Percentiles rank a stretch among this genome's conserved stretches.
Evolutionary conservation across 1,140 invertebrate genomes (phyloP).

Genomic region (Samia ricini): DNA sequence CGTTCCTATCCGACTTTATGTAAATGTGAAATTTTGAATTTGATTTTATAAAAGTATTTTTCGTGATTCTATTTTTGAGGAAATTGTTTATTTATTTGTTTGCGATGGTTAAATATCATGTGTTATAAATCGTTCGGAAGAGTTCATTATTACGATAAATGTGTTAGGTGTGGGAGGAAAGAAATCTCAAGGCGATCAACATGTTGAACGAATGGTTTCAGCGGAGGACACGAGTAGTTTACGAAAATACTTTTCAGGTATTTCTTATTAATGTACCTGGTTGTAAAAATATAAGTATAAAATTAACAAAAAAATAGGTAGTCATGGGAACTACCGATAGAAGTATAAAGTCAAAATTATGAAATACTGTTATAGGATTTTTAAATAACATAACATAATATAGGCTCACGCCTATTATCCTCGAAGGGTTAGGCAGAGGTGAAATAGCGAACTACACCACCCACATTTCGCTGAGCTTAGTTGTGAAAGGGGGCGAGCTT

Average conservation of each 20-base stretch:
- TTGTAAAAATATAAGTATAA: too few species aligned
- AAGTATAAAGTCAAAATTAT: too few species aligned
- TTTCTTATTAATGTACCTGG: background rate
- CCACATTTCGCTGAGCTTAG: too few species aligned
- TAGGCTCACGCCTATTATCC: too few species aligned
- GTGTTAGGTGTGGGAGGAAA: slow-evolving; percentile 38
- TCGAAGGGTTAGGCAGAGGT: too few species aligned
- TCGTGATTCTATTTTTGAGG: slow-evolving; percentile 72
- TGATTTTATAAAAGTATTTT: slow-evolving; percentile 70
- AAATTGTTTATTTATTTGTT: slow-evolving; percentile 69
- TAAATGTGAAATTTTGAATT: slow-evolving; percentile 67
- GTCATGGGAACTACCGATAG: too few species aligned
- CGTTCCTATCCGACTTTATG: slow-evolving; percentile 55
- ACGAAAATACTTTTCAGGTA: slow-evolving; percentile 53
- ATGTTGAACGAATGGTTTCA: slow-evolving; percentile 73
- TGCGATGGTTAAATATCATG: slow-evolving; percentile 68
- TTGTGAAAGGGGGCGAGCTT: too few species aligned
- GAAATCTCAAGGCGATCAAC: slow-evolving; percentile 46
- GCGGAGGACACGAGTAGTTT: slow-evolving; percentile 47
- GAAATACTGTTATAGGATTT: too few species aligned
- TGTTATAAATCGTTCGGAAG: slow-evolving; percentile 56
- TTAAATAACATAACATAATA: too few species aligned
- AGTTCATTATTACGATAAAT: slow-evolving; percentile 28
- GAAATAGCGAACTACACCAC: too few species aligned
- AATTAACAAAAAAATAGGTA: too few species aligned